Evolutionary conservation across 2,888 invertebrate genomes (phyloP).

Genomic region (Cetonia aurata): DNA sequence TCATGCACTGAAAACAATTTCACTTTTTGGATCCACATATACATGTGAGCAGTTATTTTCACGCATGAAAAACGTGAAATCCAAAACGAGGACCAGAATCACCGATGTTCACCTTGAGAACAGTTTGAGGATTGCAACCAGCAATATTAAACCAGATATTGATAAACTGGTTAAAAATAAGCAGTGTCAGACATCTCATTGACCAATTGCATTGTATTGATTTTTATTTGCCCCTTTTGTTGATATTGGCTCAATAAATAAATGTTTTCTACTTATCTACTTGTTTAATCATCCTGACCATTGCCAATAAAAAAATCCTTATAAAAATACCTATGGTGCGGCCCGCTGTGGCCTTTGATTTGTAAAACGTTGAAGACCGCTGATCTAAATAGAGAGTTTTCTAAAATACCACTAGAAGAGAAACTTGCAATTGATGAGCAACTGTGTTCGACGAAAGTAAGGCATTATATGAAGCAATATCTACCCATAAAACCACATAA

Average conservation of each 20-base stretch:
- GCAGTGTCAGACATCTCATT: background rate
- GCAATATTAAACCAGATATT: no score
- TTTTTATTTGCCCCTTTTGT: background rate
- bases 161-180: conserved; percentile 1
- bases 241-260: no score
- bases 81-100: conserved; percentile 12
- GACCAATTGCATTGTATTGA: background rate
- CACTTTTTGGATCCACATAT: conserved; percentile 26
- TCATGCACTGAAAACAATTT: conserved; percentile 16
- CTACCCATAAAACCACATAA: conserved; percentile 49
- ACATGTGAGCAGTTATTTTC: conserved; percentile 38
- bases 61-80: conserved; percentile 34
- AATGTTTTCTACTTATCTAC: no score
- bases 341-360: no score
- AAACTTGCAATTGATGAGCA: conserved; percentile 16
- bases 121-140: conserved; percentile 1
- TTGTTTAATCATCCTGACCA: no score
- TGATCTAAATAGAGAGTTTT: conserved; percentile 4
- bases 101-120: background rate
- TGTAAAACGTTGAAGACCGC: no score
- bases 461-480: conserved; percentile 46
- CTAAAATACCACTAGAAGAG: conserved; percentile 4
- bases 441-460: conserved; percentile 44
- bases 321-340: no score
- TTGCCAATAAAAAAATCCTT: no score